A percentile compares a stretch with the other conserved stretches of the same genome.
Evolutionary conservation across 2,113 vertebrate species (phyloP).

Genomic region (Pionites leucogaster): DNA sequence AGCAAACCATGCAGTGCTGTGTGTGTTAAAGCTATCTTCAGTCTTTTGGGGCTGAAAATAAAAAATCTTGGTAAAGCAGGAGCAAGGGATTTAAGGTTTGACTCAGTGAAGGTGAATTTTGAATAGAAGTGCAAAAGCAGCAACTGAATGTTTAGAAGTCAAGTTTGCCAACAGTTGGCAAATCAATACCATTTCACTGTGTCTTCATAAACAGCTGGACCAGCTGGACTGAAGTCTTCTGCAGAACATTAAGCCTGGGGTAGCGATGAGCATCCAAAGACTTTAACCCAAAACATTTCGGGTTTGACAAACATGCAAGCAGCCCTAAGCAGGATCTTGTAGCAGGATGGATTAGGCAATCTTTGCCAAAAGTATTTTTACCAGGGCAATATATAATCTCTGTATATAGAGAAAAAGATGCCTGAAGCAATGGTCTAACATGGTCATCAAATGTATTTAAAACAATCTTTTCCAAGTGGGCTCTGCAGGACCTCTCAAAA

Average conservation of each 20-base stretch:
- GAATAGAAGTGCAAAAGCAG: background rate
- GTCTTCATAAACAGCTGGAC: background rate
- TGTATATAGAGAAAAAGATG: background rate
- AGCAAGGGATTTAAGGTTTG: background rate
- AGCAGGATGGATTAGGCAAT: background rate
- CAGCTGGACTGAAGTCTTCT: background rate
- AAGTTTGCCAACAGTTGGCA: background rate
- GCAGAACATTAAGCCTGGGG: background rate
- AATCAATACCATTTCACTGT: background rate
- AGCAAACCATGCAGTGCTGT: background rate
- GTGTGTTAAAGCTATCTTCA: background rate
- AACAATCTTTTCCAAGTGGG: no score
- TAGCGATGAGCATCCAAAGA: background rate
- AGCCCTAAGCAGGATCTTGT: background rate
- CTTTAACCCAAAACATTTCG: background rate
- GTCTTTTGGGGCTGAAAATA: background rate
- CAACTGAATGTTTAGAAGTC: background rate
- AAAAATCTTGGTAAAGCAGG: background rate
- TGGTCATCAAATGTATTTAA: background rate
- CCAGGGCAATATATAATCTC: rapidly evolving
- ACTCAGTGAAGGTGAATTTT: background rate
- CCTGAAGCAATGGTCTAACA: background rate
- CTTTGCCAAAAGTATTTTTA: background rate
- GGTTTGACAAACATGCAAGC: background rate
- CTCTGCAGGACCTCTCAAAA: background rate